Evolutionary conservation across 2,888 invertebrate species (phyloP), one percentile per base, ranked within the genome.

Genomic region (Papilio protenor): DNA sequence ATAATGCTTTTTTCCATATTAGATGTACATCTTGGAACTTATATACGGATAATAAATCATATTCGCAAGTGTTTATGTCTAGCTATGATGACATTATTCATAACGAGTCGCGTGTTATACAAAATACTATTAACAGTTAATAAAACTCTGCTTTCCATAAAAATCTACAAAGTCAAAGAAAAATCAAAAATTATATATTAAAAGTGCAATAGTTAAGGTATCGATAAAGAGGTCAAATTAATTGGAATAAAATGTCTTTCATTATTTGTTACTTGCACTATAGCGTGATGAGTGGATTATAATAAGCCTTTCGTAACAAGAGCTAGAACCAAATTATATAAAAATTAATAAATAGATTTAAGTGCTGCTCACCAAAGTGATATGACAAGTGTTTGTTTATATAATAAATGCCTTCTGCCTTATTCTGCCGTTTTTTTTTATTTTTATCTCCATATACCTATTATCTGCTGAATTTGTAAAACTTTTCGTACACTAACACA

Each of bases 311-410:
- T 66, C 40, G 45, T 69, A n/a, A 66, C 45, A 69, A 21, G n/a
- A 45, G 66, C 66, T 69, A 69, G 45, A 45, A 69, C 66, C 66
- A 69, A 69, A 69, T 69, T 69, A 45, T n/a, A 69, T 69, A 69
- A 23, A 59, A 61, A 16, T 33, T 21, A 55, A 64, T 21, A 69
- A 75, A 33, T 75, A 66, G 33, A 40, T 69, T 69, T 75, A 75
- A 75, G 75, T 55, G 69, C 69, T 33, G 75, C 69, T 75, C 69
- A 75, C 75, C 69, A 75, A 75, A 75, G 75, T 75, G 74, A 74
- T 74, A 74, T 33, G 45, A 61, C 12, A 72, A 18, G 6, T 14
- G 57, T 23, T 73, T 73, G 57, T 74, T 73, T 73, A 64, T 74
- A 23, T 49, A 74, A 61, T 61, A 64, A 74, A 64, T 69, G 75